A percentile compares a stretch with the other conserved stretches of the same genome.
Conservation (phyloP, 2,888 invertebrate genomes). For the Notocelia uddmanniana region DNA sequence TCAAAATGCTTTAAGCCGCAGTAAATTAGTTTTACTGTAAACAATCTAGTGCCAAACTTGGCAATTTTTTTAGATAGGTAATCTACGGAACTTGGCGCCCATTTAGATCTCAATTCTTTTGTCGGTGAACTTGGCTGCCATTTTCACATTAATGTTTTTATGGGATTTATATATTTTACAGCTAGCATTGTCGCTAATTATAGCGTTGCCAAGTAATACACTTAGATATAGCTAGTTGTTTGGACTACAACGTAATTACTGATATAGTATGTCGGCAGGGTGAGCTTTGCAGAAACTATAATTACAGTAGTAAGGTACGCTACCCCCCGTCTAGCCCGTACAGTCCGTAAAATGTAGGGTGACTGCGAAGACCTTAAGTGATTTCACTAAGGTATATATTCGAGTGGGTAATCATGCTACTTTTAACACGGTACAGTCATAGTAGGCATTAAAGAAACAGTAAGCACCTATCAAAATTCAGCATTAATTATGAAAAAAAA, state of each 20-base stretch:
- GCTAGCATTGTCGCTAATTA: background rate
- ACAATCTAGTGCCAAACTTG: too few species aligned
- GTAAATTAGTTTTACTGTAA: too few species aligned
- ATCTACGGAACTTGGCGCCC: too few species aligned
- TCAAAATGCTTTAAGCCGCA: too few species aligned
- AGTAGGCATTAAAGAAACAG: background rate
- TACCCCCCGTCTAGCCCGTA: constrained; percentile 36
- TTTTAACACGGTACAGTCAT: constrained; percentile 3
- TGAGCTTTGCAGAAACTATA: constrained; percentile 42
- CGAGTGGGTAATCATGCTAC: constrained; percentile 7
- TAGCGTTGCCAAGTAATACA: constrained; percentile 1
- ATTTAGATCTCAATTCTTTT: too few species aligned
- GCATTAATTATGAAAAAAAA: too few species aligned
- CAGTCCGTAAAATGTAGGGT: constrained; percentile 14
- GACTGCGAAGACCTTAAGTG: constrained; percentile 8
- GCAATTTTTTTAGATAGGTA: too few species aligned
- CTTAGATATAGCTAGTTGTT: constrained; percentile 12
- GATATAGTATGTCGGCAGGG: constrained; percentile 20
- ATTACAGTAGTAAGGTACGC: constrained; percentile 34
- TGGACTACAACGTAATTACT: constrained; percentile 20
- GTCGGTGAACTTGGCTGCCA: too few species aligned
- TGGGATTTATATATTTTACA: background rate
- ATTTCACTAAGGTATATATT: constrained; percentile 30
- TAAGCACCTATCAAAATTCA: too few species aligned
- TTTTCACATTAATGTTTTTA: too few species aligned